These are phyloP conservation scores for Catharus ustulatus DNA, from an alignment of 2,797 vertebrate species.

Conservation along the genomic window DNA sequence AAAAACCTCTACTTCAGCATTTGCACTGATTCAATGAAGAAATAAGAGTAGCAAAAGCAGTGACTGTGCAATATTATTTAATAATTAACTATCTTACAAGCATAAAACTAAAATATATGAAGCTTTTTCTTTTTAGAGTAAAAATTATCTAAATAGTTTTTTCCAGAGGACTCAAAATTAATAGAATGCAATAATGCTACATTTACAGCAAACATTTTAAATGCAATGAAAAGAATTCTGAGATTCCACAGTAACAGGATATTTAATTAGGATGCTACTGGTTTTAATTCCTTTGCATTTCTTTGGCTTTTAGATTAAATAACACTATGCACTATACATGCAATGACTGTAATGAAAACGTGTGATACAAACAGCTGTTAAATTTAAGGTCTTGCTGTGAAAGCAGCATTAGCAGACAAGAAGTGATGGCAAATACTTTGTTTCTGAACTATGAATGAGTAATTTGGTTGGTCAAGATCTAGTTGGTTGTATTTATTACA, in stretches of 20 bases:
- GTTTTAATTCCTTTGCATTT: not conserved
- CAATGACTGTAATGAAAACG: not conserved
- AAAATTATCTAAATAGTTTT: not conserved
- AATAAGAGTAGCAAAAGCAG: not conserved
- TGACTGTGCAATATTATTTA: not conserved
- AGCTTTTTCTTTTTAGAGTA: not conserved
- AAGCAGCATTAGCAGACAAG: not conserved
- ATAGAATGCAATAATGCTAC: not conserved
- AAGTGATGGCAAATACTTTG: not conserved
- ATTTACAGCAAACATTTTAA: not conserved
- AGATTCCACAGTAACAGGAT: not conserved
- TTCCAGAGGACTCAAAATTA: not conserved
- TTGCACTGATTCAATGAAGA: not conserved
- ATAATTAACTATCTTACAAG: not conserved
- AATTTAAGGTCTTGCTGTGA: not conserved
- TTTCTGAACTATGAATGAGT: not conserved
- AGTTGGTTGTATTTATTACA: not conserved
- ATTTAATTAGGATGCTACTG: not conserved
- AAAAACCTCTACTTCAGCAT: not conserved
- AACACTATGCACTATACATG: fast-evolving
- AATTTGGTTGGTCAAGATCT: not conserved
- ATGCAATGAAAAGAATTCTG: not conserved
- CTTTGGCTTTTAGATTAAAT: not conserved
- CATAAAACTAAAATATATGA: not conserved
- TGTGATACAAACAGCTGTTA: not conserved